phyloP scores from a whole-genome alignment of 2,888 invertebrate species.

The Criorhina ranunculi region DNA sequence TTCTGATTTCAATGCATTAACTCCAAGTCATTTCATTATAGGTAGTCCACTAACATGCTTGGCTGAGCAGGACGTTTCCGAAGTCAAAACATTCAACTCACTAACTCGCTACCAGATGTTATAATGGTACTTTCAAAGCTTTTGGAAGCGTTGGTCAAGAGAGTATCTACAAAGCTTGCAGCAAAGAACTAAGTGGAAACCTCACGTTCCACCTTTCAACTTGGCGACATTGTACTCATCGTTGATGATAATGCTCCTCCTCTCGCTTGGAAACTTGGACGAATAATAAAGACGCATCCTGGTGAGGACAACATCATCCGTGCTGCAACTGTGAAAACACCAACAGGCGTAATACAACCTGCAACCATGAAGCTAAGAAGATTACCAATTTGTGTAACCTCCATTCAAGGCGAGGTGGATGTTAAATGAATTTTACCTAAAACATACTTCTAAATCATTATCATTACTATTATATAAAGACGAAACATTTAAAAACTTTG shows the following conservation, averaged over 20 bases:
- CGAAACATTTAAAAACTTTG: too few relatives aligned
- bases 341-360: conserved; percentile 8
- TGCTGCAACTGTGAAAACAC: conserved; percentile 24
- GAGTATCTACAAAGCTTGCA: neutral
- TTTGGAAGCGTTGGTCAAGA: too few relatives aligned
- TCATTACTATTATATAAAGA: too few relatives aligned
- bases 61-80: neutral
- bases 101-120: neutral
- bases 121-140: conserved; percentile 8
- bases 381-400: conserved; percentile 5
- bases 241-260: conserved; percentile 4
- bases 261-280: conserved; percentile 1
- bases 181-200: neutral
- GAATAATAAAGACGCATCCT: conserved; percentile 8
- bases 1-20: conserved; percentile 25
- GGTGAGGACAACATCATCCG: conserved; percentile 27
- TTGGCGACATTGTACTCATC: conserved; percentile 5
- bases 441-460: too few relatives aligned
- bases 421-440: conserved; percentile 1
- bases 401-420: conserved; percentile 9
- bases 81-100: neutral
- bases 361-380: conserved; percentile 18
- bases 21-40: conserved; percentile 42
- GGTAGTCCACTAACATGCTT: conserved; percentile 15
- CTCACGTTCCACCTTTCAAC: neutral